Conservation (phyloP, 2,888 invertebrate genomes). For the Drosophila atripex region DNA sequence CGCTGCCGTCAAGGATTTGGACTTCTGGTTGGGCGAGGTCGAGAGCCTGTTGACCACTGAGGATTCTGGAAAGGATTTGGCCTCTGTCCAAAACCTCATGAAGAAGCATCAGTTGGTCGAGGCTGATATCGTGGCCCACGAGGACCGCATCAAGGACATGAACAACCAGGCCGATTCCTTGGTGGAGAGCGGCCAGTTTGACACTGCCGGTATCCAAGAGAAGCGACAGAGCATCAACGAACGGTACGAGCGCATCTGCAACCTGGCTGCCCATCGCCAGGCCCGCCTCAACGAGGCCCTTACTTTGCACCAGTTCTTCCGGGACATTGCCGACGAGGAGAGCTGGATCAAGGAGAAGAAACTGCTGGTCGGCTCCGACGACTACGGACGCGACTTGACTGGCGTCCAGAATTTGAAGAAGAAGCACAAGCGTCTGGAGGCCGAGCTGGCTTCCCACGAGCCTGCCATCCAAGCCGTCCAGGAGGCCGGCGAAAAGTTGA, state of each 20-base stretch:
- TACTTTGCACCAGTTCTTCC: slow-evolving; percentile 99
- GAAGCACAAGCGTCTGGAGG: slow-evolving; percentile 99
- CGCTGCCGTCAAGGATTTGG: slow-evolving; percentile 99
- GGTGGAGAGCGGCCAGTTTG: slow-evolving; percentile 98
- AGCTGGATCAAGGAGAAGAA: slow-evolving; percentile 99
- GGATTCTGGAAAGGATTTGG: slow-evolving; percentile 98
- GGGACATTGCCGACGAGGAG: slow-evolving; percentile 99
- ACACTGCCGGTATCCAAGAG: slow-evolving; percentile 97
- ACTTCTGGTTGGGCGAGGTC: slow-evolving; percentile 99
- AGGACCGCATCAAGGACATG: slow-evolving; percentile 96
- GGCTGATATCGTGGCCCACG: slow-evolving; percentile 98
- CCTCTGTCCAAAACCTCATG: slow-evolving; percentile 99
- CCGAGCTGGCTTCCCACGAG: slow-evolving; percentile 98
- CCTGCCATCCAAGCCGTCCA: slow-evolving; percentile 97
- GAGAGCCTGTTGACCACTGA: slow-evolving; percentile 97
- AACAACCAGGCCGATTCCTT: slow-evolving; percentile 98
- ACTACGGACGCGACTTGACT: slow-evolving; percentile 98
- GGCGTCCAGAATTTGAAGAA: slow-evolving; percentile 99
- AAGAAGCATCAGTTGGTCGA: slow-evolving; percentile 99
- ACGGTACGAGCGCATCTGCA: slow-evolving; percentile 96
- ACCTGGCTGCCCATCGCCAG: slow-evolving; percentile 95
- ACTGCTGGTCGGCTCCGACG: slow-evolving; percentile 97
- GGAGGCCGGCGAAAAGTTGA: slow-evolving; percentile 94
- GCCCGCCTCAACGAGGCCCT: slow-evolving; percentile 97
- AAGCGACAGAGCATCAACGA: slow-evolving; percentile 98